A percentile compares a stretch with the other conserved stretches of the same genome.
Conservation (phyloP, 2,888 invertebrate genomes). For the Parnassius smintheus region DNA sequence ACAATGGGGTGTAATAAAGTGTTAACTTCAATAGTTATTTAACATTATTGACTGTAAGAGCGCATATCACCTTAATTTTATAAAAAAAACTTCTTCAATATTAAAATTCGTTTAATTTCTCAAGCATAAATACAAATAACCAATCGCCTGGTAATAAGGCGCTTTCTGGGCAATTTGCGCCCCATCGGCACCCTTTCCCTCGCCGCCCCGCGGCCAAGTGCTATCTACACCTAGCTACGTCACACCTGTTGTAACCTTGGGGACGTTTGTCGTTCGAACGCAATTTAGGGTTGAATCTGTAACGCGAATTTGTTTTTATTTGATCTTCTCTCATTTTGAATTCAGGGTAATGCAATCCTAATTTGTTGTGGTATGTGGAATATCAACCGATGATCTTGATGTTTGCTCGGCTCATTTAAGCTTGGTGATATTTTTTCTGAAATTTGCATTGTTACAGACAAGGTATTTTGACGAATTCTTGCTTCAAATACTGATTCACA, state of each 20-base stretch:
- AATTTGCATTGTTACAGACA: no score
- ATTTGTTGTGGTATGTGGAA: no score
- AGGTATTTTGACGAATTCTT: no score
- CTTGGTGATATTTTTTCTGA: no score
- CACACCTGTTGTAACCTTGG: constrained; percentile 53
- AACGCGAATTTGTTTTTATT: constrained; percentile 19
- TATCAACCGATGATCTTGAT: no score
- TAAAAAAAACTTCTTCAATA: constrained; percentile 4
- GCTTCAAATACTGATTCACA: no score
- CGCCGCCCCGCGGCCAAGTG: constrained; percentile 34
- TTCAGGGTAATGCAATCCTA: no score
- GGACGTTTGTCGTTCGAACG: constrained; percentile 29
- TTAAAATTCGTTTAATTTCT: constrained; percentile 16
- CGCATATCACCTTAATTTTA: no score
- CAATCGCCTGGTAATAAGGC: constrained; percentile 34
- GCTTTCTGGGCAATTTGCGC: constrained; percentile 60
- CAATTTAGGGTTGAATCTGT: constrained; percentile 32
- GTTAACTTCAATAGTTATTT: no score
- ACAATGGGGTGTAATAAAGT: no score
- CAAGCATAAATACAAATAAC: constrained; percentile 21
- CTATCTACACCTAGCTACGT: constrained; percentile 38
- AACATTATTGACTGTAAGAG: no score
- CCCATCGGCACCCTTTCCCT: constrained; percentile 39
- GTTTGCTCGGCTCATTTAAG: no score
- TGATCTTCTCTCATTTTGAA: constrained; percentile 7